Evolutionary conservation across 1,140 invertebrate species (phyloP).

Genomic region (Copidosoma floridanum): DNA sequence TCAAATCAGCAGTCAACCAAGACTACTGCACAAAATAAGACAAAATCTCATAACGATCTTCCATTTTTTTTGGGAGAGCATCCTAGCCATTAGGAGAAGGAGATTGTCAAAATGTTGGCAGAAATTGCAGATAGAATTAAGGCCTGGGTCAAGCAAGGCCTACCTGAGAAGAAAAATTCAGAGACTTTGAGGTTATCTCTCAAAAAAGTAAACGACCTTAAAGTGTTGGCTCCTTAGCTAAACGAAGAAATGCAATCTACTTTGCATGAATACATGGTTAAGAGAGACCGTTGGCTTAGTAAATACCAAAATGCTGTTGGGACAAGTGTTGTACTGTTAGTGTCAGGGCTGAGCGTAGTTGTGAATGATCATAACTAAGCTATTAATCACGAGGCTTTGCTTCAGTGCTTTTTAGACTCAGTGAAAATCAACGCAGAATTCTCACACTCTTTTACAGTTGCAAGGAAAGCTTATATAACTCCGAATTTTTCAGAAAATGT

Average conservation of each 20-base stretch:
- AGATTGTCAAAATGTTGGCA: background rate
- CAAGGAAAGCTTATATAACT: background rate
- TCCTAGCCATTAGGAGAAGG: background rate
- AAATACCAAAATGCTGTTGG: background rate
- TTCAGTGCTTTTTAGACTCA: background rate
- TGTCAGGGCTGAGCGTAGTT: background rate
- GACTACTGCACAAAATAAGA: too few species aligned
- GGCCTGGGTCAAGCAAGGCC: background rate
- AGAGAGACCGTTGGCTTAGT: background rate
- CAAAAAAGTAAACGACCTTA: background rate
- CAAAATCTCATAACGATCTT: too few species aligned
- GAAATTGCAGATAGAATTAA: background rate
- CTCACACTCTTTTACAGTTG: background rate
- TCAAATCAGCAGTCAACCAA: too few species aligned
- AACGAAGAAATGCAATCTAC: background rate
- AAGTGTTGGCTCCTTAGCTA: background rate
- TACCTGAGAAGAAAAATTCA: background rate
- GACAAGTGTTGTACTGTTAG: background rate
- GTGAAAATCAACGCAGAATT: background rate
- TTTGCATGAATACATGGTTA: background rate
- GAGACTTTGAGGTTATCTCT: background rate
- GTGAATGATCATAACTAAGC: background rate
- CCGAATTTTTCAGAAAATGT: background rate
- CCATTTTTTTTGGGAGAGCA: constrained; percentile 1
- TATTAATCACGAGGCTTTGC: background rate